A percentile compares a stretch with the other conserved stretches of the same genome.
phyloP scores from a whole-genome alignment of 2,113 vertebrate genomes.

The Cyanoramphus novaezelandiae region DNA sequence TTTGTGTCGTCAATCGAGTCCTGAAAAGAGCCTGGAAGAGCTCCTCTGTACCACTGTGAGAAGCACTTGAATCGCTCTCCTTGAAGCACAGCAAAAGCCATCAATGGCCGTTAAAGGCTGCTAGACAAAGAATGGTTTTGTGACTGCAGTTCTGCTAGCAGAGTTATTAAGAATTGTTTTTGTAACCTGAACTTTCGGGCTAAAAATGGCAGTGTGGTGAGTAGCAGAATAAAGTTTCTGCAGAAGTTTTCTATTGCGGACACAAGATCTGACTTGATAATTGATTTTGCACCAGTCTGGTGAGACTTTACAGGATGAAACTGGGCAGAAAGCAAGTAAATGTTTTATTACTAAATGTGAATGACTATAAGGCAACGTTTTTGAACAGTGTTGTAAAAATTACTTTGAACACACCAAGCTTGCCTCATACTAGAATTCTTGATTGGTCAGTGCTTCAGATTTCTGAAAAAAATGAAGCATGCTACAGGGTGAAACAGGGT shows the following conservation, averaged over 20 bases:
- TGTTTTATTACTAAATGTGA: background rate
- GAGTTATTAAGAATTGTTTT: background rate
- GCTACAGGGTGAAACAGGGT: background rate
- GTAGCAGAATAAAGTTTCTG: no score
- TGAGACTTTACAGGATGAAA: background rate
- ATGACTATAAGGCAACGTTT: background rate
- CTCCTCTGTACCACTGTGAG: background rate
- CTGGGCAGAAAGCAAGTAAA: background rate
- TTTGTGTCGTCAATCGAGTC: fast-evolving
- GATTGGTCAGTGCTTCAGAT: background rate
- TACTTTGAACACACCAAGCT: background rate
- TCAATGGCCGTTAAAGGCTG: fast-evolving
- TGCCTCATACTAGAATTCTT: background rate
- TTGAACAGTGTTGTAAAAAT: background rate
- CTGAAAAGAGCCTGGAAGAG: background rate
- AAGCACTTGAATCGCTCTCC: fast-evolving
- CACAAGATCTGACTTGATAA: background rate
- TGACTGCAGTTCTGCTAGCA: background rate
- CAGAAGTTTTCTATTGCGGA: background rate
- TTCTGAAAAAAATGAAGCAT: background rate
- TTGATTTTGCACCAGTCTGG: background rate
- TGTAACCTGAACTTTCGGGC: background rate
- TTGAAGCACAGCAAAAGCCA: background rate
- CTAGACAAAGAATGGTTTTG: background rate
- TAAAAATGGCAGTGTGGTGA: background rate